phyloP scores from a whole-genome alignment of 1,140 invertebrate species.

The Pantala flavescens region DNA sequence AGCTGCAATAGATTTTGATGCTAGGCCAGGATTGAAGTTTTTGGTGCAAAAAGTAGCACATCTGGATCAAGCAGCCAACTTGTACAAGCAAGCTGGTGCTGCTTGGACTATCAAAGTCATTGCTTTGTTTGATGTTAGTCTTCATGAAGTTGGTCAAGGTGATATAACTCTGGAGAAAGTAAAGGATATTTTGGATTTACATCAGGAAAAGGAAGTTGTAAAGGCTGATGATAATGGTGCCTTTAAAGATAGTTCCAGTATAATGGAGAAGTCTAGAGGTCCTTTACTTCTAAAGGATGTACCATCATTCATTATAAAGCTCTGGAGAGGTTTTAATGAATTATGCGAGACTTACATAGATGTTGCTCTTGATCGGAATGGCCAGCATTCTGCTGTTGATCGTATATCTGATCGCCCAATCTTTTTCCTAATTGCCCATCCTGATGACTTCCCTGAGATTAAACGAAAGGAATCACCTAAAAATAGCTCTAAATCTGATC shows the following conservation, averaged over 20 bases:
- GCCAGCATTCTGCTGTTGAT: constrained; percentile 43
- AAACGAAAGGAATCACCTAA: constrained; percentile 28
- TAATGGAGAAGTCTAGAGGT: neutral
- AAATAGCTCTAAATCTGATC: neutral
- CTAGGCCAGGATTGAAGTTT: constrained; percentile 81
- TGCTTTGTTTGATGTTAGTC: constrained; percentile 67
- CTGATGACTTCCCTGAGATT: constrained; percentile 48
- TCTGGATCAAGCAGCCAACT: constrained; percentile 75
- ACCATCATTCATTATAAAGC: constrained; percentile 28
- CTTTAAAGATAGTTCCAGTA: neutral
- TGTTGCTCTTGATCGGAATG: constrained; percentile 45
- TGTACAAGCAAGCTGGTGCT: constrained; percentile 85
- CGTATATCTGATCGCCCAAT: constrained; percentile 47
- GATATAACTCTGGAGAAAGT: constrained; percentile 50
- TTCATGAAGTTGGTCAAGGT: constrained; percentile 49
- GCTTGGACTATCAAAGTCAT: constrained; percentile 85
- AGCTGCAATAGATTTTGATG: constrained; percentile 74
- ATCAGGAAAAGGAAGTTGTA: constrained; percentile 27
- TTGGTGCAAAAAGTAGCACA: constrained; percentile 85
- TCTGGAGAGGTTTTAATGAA: constrained; percentile 43
- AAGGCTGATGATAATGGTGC: neutral
- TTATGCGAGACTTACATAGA: constrained; percentile 52
- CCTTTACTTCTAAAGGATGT: neutral
- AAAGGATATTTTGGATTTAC: constrained; percentile 50
- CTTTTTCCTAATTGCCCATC: constrained; percentile 50